These are phyloP conservation scores for Omphaloscelis lunosa DNA, from an alignment of 2,888 invertebrate species.

Conservation along the genomic window DNA sequence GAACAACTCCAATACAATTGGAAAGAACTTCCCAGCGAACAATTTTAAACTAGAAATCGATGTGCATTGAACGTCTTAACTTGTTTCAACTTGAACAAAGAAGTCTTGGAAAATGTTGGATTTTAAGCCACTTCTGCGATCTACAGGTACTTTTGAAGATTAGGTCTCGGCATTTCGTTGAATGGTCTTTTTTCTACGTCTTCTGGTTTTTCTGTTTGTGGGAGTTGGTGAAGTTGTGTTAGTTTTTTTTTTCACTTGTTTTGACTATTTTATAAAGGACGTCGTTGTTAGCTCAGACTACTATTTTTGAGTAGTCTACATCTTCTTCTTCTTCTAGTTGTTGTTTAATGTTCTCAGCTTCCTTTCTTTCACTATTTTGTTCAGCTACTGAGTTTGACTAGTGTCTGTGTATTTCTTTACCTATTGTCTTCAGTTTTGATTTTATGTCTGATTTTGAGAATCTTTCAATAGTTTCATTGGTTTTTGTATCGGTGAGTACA, in stretches of 20 bases:
- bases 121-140: conserved; percentile 62
- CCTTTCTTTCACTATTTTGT: conserved; percentile 1
- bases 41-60: conserved; percentile 76
- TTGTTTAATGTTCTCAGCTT: conserved; percentile 11
- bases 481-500: not conserved
- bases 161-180: conserved; percentile 54
- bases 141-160: conserved; percentile 63
- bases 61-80: conserved; percentile 72
- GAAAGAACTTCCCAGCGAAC: conserved; percentile 68
- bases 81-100: conserved; percentile 73
- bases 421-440: not conserved
- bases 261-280: conserved; percentile 7
- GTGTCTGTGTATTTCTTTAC: not conserved
- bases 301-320: not conserved
- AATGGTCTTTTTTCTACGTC: conserved; percentile 39
- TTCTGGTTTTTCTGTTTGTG: conserved; percentile 43
- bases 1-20: conserved; percentile 64
- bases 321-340: conserved; percentile 1
- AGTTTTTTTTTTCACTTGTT: conserved; percentile 12
- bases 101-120: conserved; percentile 65
- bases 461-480: not conserved
- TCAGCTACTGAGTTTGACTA: not conserved
- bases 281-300: conserved; percentile 14
- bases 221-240: not conserved
- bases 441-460: not conserved